Evolutionary conservation across 2,113 vertebrate species (phyloP).

Genomic region (Labrus mixtus): DNA sequence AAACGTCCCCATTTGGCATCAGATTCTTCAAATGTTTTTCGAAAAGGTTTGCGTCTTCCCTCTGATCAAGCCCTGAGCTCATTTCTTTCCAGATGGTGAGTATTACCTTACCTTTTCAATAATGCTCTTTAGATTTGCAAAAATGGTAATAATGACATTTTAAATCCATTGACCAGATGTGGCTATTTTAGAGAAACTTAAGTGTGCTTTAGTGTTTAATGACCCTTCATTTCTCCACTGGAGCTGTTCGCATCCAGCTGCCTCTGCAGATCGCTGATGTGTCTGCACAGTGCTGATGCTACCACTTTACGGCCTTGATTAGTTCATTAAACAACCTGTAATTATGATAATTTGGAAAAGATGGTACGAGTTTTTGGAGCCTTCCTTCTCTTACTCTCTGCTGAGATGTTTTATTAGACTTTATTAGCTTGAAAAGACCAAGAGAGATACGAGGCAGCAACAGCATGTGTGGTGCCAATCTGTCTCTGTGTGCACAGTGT

Average conservation of each 20-base stretch:
- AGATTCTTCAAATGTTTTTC: not conserved
- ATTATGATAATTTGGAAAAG: constrained; percentile 53
- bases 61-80: too few relatives aligned
- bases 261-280: constrained; percentile 10
- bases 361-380: constrained; percentile 25
- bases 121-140: not conserved
- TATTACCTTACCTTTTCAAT: not conserved
- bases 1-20: too few relatives aligned
- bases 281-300: constrained; percentile 32
- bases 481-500: constrained; percentile 18
- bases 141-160: constrained; percentile 5
- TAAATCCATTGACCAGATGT: constrained; percentile 5
- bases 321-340: constrained; percentile 54
- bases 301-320: constrained; percentile 44
- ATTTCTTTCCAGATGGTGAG: not conserved
- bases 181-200: constrained; percentile 27
- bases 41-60: not conserved
- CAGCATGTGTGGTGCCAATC: constrained; percentile 11
- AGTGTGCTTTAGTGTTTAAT: constrained; percentile 36
- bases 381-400: constrained; percentile 24
- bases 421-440: constrained; percentile 28
- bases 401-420: constrained; percentile 38
- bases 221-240: constrained; percentile 6
- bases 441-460: not conserved
- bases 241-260: constrained; percentile 33